Base-by-base conservation (phyloP, 2,113 vertebrate species). In the Hydrochoerus hydrochaeris region DNA sequence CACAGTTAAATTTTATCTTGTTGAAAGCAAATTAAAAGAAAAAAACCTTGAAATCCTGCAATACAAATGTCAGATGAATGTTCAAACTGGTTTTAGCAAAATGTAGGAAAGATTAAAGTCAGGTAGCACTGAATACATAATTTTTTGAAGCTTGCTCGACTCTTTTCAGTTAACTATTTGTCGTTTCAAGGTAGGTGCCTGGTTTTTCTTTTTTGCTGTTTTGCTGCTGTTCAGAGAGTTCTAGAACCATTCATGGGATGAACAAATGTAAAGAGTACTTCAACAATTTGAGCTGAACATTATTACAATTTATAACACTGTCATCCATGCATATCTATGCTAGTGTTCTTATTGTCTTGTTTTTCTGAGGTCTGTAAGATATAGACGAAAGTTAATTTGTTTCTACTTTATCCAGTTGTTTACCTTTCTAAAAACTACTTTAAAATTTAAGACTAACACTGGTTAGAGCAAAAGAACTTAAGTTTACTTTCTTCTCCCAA, bases 1-100 rank as follows among this genome's bases (percentile, higher is more conserved):
- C 2, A 4, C 81, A 90, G 28, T 69, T 81, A 92, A 52, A 90
- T 92, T 94, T 85, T 90, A 87, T 63, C 22, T 90, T 90, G 13
- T 54, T 82, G 19, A 88, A 92, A 57, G 28, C 80, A 32, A 95
- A 90, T 87, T 94, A 84, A 95, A 92, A 96, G 81, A 85, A 93
- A n/a, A 54, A 54, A 54, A 52, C 49, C 24, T 63, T 82, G 69
- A 46, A 35, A 60, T 85, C 78, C 65, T 94, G 5, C 11, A 84
- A 10, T 62, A 73, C 58, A 84, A 96, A 41, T 81, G 17, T 93
- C 71, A 91, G 65, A 35, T 85, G 52, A 49, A 71, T 86, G 32
- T 83, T 90, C 35, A 71, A 85, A 46, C 58, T 46, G 4, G 46
- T 90, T 96, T 81, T 63, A 95, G 75, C 57, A 88, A 92, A 69